Evolutionary conservation across 2,888 invertebrate species (phyloP), one percentile per base, ranked within the genome.

Genomic region (Listrodromus nycthemerus): DNA sequence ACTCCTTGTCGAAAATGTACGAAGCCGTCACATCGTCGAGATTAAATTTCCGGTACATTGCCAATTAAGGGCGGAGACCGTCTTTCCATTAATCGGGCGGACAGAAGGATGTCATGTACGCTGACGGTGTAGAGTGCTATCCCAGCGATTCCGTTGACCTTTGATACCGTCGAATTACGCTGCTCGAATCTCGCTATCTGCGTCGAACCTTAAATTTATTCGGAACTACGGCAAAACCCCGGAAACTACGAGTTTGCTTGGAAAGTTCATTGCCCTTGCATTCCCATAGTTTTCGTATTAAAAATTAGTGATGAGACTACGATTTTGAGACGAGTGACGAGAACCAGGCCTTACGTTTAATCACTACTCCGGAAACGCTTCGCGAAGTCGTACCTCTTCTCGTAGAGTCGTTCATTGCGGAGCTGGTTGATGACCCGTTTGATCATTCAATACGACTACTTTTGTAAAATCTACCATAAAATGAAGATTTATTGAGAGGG

Each of bases 1-100:
- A 21, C 48, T 69, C n/a, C 8, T 33, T 10, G 21, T 19, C 21
- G 33, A 52, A 19, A 50, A 50, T 50, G 50, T 48, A 19, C 33
- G 50, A n/a, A 13, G 19, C 10, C 30, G 69, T 30, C 69, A 50
- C 69, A 21, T 69, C 69, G 33, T 50, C 50, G 50, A 50, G 50
- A 69, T 69, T 69, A 27, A 50, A 50, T 69, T 69, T 50, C 69
- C 69, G 69, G 50, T 19, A 69, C 69, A 69, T 69, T 69, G 69
- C 50, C 50, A 69, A 50, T 69, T 69, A 50, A 33, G 69, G 27
- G 27, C 19, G 10, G 33, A 10, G 65, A 5, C 16, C n/a, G 4
- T 30, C 50, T 27, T 48, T 30, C 13, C 69, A 52, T 69, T 69
- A 69, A 69, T 69, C 50, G 69, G 50, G 33, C 27, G 41, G 41